Evolutionary conservation across 2,888 invertebrate species (phyloP), one percentile per base, ranked within the genome.

Genomic region (Hylaea fasciaria): DNA sequence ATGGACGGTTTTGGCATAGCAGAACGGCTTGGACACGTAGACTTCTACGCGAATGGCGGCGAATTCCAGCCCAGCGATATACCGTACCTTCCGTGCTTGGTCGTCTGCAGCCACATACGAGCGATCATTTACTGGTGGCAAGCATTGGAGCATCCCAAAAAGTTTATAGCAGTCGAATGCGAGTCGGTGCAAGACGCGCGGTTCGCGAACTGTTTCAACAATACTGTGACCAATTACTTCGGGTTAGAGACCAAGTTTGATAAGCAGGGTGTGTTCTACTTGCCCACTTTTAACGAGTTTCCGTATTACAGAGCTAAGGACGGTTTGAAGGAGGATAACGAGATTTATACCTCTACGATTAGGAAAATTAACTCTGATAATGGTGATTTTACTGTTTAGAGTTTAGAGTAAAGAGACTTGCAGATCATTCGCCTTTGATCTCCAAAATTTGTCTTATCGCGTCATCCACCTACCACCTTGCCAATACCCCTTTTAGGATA

Each of bases 1-100:
- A 91, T 92, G 1, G 92, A 92, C 29, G 92, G 91, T 0, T 92
- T 92, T 54, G 92, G 92, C 0, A 89, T 86, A 2, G 90, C 92
- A 0, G 87, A 91, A 50, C 70, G 78, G 0, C 44, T 91, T 0
- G 91, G 91, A 0, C 89, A 91, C 56, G 66, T 92, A 0, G 92
- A 92, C 40, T 84, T 85, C 43, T 92, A 92, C 40, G 88, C 81
- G 0, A 92, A 92, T 14, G 92, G 92, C 0, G 92, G 91, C 0
- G 92, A 92, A 48, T 92, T 72, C 22, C 92, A 92, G 65, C 91
- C 91, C 0, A 47, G 85, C 0, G 91, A 91, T 49, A 75, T 91
- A 0, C 82, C 85, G 0, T 83, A 78, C 17, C 51, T 92, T 0
- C 92, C 92, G 0, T 92, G 92, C 37, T 49, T 91, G 0, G 66